Evolutionary conservation across 1,140 invertebrate species (phyloP).

Genomic region (Drosophila kikkawai): DNA sequence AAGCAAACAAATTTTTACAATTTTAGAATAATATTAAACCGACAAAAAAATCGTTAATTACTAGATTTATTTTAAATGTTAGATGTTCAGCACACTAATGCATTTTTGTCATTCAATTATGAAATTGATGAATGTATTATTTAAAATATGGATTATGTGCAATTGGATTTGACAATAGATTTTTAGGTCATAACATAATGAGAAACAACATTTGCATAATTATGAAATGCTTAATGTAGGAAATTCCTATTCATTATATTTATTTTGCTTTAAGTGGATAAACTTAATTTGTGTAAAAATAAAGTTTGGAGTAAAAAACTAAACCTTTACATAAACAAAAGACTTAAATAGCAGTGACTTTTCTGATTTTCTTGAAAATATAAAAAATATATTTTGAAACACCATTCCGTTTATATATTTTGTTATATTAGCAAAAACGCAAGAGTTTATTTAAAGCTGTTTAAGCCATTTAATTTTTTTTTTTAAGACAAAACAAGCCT

Average conservation of each 20-base stretch:
- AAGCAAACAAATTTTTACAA: neutral
- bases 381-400: neutral
- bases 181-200: slow-evolving; percentile 1
- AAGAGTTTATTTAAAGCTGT: neutral
- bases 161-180: slow-evolving; percentile 11
- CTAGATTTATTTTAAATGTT: slow-evolving; percentile 19
- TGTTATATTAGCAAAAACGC: neutral
- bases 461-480: neutral
- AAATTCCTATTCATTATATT: neutral
- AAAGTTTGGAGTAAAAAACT: neutral
- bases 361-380: neutral
- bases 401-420: neutral
- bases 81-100: neutral
- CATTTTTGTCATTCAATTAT: slow-evolving; percentile 18
- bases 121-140: slow-evolving; percentile 11
- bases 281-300: neutral
- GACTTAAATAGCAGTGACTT: too few species aligned
- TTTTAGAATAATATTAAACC: slow-evolving; percentile 9
- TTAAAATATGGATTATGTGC: slow-evolving; percentile 7
- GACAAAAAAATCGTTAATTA: slow-evolving; percentile 21
- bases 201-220: neutral
- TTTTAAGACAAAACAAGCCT: neutral
- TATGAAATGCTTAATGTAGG: neutral
- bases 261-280: neutral
- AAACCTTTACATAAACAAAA: neutral